phyloP scores from a whole-genome alignment of 2,113 vertebrate species.

The Galbula dea region DNA sequence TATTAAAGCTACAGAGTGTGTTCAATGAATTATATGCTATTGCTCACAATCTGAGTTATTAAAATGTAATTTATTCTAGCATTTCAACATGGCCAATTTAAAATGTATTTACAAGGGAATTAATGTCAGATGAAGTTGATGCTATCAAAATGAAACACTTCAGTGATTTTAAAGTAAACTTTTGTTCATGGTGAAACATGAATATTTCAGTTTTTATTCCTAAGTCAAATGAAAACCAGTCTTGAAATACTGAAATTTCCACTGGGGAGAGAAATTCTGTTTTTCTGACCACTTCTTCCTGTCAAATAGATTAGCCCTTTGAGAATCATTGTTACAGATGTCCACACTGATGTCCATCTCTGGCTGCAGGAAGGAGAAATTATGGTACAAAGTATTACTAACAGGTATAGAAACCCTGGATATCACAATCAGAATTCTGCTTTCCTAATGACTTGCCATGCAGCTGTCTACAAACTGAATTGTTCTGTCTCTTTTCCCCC shows the following conservation, averaged over 20 bases:
- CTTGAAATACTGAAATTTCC: conserved; percentile 23
- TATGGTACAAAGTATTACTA: background rate
- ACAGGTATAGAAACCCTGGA: background rate
- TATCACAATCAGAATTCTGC: background rate
- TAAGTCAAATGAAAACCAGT: conserved; percentile 12
- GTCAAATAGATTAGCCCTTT: background rate
- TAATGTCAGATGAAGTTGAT: background rate
- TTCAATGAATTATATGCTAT: background rate
- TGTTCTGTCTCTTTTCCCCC: background rate
- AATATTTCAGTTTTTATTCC: background rate
- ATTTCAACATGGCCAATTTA: background rate
- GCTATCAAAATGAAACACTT: conserved; percentile 48
- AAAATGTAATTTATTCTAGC: background rate
- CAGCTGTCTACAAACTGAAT: background rate
- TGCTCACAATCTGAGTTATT: background rate
- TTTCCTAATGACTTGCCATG: background rate
- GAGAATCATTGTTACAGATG: background rate
- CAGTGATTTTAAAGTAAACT: conserved; percentile 25
- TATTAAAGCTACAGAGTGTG: background rate
- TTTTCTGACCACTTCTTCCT: background rate
- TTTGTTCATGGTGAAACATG: background rate
- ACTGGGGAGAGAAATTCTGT: background rate
- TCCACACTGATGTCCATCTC: background rate
- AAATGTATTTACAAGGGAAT: conserved; percentile 31
- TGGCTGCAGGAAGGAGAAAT: background rate